Base-by-base conservation (phyloP, 2,888 invertebrate species). In the Embidobia sp. region DNA sequence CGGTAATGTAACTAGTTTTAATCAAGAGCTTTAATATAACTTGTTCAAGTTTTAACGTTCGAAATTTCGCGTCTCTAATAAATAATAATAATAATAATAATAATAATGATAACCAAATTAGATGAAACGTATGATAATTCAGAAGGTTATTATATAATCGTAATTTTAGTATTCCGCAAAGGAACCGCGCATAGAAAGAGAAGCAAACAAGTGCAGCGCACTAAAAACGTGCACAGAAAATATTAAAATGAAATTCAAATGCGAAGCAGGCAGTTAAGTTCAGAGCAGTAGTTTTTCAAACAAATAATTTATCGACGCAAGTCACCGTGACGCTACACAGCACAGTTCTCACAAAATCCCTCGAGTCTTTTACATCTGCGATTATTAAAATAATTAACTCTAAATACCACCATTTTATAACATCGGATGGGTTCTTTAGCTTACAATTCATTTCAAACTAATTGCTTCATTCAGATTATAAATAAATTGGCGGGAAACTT, bases 271-370 rank as follows among this genome's bases (percentile, higher is more conserved):
- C 69, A 55, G 67, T 61, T 61, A 42, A 53, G 33, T 67, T 61
- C 31, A n/a, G 53, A 74, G 67, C 53, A 22, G 51, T 37, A 46
- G 15, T 63, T 63, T 63, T 67, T 61, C 64, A 64, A 70, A 66
- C 70, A 76, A 77, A 77, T 64, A 70, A 77, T 66, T 77, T 70
- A 77, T 72, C 33, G 66, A 48, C 53, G 77, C 77, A 66, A 77
- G 66, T 77, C 66, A 77, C 46, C 77, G 66, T 66, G 59, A 72
- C 70, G 48, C 46, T 29, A 33, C 22, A 53, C 27, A 63, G 19
- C 59, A n/a, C 26, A 10, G 44, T 72, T 72, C 70, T 48, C 59
- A 64, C 63, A 55, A 76, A 57, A 37, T 51, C 57, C 46, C 49
- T n/a, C 33, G 61, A 44, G 31, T 19, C 66, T 35, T 59, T 51